Evolutionary conservation across 2,888 invertebrate species (phyloP), one percentile per base, ranked within the genome.

Genomic region (Pelosia muscerda): DNA sequence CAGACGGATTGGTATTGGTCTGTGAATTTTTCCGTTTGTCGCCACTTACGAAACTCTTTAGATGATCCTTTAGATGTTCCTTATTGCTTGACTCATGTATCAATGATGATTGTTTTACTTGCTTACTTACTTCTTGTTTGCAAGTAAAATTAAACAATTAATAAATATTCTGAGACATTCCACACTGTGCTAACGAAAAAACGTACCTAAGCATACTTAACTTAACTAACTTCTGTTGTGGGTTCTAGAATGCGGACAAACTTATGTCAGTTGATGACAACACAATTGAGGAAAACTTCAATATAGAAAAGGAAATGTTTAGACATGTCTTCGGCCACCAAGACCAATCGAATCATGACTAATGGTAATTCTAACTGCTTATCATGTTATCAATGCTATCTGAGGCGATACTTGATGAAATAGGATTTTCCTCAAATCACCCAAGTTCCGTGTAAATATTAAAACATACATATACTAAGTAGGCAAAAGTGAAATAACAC

Each of bases 331-430:
- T 19, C n/a, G 3, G 9, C 19, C 49, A 49, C 23, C 25, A 23
- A 59, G 59, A 38, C 38, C 19, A 59, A 38, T 25, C 38, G 15
- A 38, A 38, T 59, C 38, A 59, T 38, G 57, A 57, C 28, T 3
- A 57, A 28, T 10, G 26, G 19, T 25, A n/a, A n/a, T 59, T 31
- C 23, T 15, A 38, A 59, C 38, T 59, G 38, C 19, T 59, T 38
- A 38, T 23, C 22, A 22, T 4, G 11, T 31, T 58, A 58, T 59
- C 58, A 34, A 15, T 49, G n/a, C n/a, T 49, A 49, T n/a, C 49
- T 49, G 49, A n/a, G n/a, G 49, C n/a, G 19, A n/a, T 49, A 49
- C 8, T n/a, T 49, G n/a, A 49, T n/a, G n/a, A n/a, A 49, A 49
- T n/a, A 49, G 49, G 8, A 49, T 49, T 49, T 49, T n/a, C 19